phyloP scores from a whole-genome alignment of 1,140 invertebrate species.

The Drosophila punjabiensis region DNA sequence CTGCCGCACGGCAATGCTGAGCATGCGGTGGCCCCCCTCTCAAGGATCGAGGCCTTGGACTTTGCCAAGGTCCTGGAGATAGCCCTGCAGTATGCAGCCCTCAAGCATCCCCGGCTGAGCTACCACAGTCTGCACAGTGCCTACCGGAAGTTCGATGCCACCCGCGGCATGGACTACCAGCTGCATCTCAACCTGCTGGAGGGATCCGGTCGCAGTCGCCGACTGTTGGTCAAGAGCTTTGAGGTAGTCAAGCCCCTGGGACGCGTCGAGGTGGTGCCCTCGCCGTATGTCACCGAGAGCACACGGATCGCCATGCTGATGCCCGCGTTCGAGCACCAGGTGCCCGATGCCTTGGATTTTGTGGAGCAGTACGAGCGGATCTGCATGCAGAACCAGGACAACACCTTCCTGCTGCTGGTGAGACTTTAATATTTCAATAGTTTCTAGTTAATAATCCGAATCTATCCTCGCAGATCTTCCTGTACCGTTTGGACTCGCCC shows the following conservation, averaged over 20 bases:
- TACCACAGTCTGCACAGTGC: slow-evolving; percentile 90
- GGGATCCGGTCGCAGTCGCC: slow-evolving; percentile 38
- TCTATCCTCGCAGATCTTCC: slow-evolving; percentile 86
- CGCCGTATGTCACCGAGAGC: slow-evolving; percentile 97
- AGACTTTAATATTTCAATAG: slow-evolving; percentile 29
- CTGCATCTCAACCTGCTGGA: slow-evolving; percentile 89
- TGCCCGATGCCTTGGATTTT: slow-evolving; percentile 87
- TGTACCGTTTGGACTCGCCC: slow-evolving; percentile 87
- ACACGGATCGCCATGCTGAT: slow-evolving; percentile 92
- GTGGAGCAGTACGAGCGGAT: slow-evolving; percentile 89
- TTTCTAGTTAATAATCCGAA: background rate
- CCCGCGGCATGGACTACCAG: slow-evolving; percentile 95
- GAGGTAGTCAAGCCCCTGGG: slow-evolving; percentile 93
- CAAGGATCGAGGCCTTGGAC: slow-evolving; percentile 88
- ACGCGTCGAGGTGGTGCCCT: slow-evolving; percentile 93
- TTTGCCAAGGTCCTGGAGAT: slow-evolving; percentile 89
- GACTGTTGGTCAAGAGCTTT: slow-evolving; percentile 65
- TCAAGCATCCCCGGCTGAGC: slow-evolving; percentile 87
- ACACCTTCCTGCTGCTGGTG: slow-evolving; percentile 91
- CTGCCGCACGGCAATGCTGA: slow-evolving; percentile 89
- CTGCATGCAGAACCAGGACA: slow-evolving; percentile 92
- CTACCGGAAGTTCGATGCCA: slow-evolving; percentile 94
- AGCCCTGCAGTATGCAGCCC: slow-evolving; percentile 87
- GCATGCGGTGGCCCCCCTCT: slow-evolving; percentile 87
- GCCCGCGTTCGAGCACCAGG: slow-evolving; percentile 85